phyloP scores from a whole-genome alignment of 2,888 invertebrate species.

The Minunthozetes semirufus region DNA sequence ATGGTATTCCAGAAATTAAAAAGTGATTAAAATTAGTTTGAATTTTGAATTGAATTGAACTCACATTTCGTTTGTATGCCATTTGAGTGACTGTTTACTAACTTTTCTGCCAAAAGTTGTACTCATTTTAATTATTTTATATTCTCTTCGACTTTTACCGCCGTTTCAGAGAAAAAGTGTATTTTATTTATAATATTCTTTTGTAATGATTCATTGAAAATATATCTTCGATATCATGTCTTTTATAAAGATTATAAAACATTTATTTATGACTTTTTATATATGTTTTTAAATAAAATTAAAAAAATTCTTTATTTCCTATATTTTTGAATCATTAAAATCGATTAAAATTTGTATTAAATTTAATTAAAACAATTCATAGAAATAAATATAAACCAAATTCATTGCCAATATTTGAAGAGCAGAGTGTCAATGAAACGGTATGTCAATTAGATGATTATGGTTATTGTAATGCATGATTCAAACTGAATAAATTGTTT shows the following conservation, averaged over 20 bases:
- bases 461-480: too few species aligned
- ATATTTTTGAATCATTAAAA: too few species aligned
- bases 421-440: too few species aligned
- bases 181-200: neutral
- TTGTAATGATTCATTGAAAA: neutral
- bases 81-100: neutral
- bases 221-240: neutral
- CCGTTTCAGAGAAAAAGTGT: neutral
- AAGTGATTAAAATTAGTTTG: neutral
- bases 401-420: too few species aligned
- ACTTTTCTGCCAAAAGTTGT: constrained; percentile 1
- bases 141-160: too few species aligned
- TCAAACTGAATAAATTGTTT: too few species aligned
- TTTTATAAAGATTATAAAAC: too few species aligned
- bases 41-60: neutral
- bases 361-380: too few species aligned
- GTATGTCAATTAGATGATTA: too few species aligned
- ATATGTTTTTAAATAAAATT: neutral
- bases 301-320: too few species aligned
- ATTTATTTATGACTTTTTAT: neutral
- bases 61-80: neutral
- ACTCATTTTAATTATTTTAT: neutral
- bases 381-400: too few species aligned
- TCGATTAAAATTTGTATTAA: too few species aligned
- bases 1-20: neutral